phyloP scores from a whole-genome alignment of 2,888 invertebrate genomes.

The Chydorus sphaericus region DNA sequence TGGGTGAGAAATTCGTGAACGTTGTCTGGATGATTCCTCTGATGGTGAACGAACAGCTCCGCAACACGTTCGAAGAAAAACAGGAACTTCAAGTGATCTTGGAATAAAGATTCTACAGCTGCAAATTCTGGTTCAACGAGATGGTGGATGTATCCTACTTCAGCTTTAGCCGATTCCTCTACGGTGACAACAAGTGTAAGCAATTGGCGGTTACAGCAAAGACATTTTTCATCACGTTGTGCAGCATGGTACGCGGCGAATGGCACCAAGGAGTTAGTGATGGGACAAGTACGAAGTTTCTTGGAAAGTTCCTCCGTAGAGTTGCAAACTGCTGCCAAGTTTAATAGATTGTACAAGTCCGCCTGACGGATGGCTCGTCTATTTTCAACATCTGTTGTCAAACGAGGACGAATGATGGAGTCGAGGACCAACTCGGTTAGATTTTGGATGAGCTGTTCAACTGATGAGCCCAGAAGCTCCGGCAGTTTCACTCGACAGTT shows the following conservation, averaged over 20 bases:
- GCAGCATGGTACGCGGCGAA: no score
- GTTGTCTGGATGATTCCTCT: neutral
- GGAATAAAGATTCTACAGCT: neutral
- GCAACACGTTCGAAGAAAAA: constrained; percentile 10
- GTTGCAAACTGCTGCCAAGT: neutral
- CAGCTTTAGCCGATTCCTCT: neutral
- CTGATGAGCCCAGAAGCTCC: neutral
- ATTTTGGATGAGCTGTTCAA: neutral
- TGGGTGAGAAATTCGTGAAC: neutral
- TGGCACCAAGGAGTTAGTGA: neutral
- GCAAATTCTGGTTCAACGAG: neutral
- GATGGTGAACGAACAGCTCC: constrained; percentile 5
- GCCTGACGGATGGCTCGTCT: neutral
- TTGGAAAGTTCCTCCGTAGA: neutral
- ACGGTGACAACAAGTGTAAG: neutral
- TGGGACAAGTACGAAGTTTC: neutral
- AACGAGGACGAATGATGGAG: neutral
- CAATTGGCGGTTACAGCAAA: no score
- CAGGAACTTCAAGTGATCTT: constrained; percentile 3
- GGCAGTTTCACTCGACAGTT: neutral
- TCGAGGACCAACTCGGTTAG: neutral
- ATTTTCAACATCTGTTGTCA: neutral
- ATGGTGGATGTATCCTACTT: neutral
- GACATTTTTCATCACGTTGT: neutral
- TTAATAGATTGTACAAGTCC: neutral